phyloP scores from a whole-genome alignment of 2,113 vertebrate genomes.

The Neodon shergylaensis region DNA sequence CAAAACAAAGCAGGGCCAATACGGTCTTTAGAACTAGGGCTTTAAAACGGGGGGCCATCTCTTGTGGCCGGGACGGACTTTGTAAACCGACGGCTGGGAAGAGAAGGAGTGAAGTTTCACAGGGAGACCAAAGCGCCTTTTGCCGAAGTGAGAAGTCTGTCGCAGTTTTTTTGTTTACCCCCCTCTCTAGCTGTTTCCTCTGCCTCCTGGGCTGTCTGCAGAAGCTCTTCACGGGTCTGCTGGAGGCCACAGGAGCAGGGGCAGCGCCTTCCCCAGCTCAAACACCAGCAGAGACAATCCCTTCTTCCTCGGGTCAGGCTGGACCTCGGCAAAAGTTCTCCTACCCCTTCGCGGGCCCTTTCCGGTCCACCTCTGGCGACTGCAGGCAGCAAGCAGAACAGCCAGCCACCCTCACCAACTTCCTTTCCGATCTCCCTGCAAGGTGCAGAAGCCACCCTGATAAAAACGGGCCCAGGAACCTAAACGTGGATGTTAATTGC shows the following conservation, averaged over 20 bases:
- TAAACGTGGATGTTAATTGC: not conserved
- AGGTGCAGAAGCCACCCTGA: not conserved
- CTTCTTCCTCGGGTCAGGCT: not conserved
- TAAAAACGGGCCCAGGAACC: not conserved
- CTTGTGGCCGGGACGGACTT: constrained; percentile 13
- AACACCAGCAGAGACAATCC: not conserved
- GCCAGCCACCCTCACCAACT: not conserved
- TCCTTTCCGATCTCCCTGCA: not conserved
- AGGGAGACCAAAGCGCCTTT: constrained; percentile 68
- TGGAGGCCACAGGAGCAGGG: constrained; percentile 30
- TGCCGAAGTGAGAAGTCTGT: constrained; percentile 76
- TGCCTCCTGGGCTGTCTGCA: constrained; percentile 43
- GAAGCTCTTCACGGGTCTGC: constrained; percentile 60
- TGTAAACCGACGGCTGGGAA: constrained; percentile 51
- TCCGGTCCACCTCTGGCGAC: not conserved
- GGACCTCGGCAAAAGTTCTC: not conserved
- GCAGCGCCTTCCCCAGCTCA: not conserved
- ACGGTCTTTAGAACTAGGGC: constrained; percentile 19
- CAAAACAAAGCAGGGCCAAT: constrained; percentile 57
- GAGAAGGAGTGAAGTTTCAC: constrained; percentile 76
- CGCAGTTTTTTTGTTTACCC: constrained; percentile 65
- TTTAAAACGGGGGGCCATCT: constrained; percentile 37
- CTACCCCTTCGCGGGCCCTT: not conserved
- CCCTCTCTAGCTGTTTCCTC: constrained; percentile 71
- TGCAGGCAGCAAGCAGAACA: not conserved